These are phyloP conservation scores for Passer montanus DNA, from an alignment of 2,113 vertebrate genomes.

Conservation along the genomic window DNA sequence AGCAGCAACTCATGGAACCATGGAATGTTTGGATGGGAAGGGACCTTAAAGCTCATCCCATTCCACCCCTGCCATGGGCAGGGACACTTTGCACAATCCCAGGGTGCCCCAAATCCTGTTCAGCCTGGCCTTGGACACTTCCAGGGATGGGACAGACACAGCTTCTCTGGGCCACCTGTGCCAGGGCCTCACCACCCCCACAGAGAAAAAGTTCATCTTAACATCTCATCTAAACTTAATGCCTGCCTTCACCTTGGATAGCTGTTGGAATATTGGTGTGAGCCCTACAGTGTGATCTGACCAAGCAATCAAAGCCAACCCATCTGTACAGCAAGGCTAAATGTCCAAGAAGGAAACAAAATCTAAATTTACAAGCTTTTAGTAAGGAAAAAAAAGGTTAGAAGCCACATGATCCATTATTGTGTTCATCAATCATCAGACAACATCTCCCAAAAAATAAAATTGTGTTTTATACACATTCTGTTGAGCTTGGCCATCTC, in stretches of 20 bases:
- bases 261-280: neutral
- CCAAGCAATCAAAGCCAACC: neutral
- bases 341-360: neutral
- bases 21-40: neutral
- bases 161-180: neutral
- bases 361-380: neutral
- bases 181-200: neutral
- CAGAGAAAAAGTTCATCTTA: neutral
- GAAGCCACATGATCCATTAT: neutral
- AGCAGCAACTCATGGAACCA: neutral
- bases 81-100: neutral
- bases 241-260: neutral
- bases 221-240: neutral
- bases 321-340: neutral
- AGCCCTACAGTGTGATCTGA: neutral
- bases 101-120: neutral
- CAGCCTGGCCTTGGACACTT: neutral
- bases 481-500: neutral
- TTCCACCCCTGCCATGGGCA: neutral
- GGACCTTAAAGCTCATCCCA: accelerated
- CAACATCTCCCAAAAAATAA: neutral
- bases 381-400: neutral
- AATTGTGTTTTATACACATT: accelerated
- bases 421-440: neutral
- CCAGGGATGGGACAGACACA: neutral